Evolutionary conservation across 1,140 invertebrate species (phyloP).

Genomic region (Amyelois transitella): DNA sequence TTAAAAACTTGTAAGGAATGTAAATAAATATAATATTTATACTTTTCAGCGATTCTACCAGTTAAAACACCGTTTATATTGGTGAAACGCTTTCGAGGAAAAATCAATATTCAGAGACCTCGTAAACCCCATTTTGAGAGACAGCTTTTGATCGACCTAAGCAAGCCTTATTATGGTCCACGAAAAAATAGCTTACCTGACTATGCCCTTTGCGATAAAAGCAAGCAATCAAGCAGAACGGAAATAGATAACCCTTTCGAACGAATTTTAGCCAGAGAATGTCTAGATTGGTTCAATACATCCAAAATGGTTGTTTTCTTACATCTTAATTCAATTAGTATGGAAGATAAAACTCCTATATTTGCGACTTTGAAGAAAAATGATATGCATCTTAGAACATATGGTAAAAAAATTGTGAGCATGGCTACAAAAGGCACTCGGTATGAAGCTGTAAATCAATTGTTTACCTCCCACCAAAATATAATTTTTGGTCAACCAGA

Average conservation of each 20-base stretch:
- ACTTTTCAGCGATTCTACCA: constrained; percentile 61
- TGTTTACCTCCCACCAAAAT: constrained; percentile 76
- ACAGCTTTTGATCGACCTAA: constrained; percentile 76
- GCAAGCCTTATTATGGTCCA: constrained; percentile 75
- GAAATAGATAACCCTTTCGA: constrained; percentile 79
- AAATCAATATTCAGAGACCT: constrained; percentile 85
- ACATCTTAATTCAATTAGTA: constrained; percentile 80
- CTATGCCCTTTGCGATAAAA: constrained; percentile 36
- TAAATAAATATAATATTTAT: too few species aligned
- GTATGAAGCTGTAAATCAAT: constrained; percentile 75
- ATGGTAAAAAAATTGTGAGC: constrained; percentile 75
- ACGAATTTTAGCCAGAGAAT: constrained; percentile 80
- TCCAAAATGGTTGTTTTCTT: constrained; percentile 82
- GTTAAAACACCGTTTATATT: constrained; percentile 65
- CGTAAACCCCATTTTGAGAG: constrained; percentile 79
- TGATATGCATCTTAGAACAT: constrained; percentile 80
- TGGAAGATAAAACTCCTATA: constrained; percentile 77
- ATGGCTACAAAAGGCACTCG: constrained; percentile 77
- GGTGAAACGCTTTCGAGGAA: constrained; percentile 79
- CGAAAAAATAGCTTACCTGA: constrained; percentile 55
- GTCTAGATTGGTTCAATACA: constrained; percentile 79
- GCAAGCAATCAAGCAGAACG: constrained; percentile 20
- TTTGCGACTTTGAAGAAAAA: constrained; percentile 76
- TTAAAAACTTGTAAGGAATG: too few species aligned
- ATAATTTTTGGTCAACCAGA: constrained; percentile 79